These are phyloP conservation scores for Mesoclemmys tuberculata DNA, from an alignment of 2,113 vertebrate species.

Conservation along the genomic window DNA sequence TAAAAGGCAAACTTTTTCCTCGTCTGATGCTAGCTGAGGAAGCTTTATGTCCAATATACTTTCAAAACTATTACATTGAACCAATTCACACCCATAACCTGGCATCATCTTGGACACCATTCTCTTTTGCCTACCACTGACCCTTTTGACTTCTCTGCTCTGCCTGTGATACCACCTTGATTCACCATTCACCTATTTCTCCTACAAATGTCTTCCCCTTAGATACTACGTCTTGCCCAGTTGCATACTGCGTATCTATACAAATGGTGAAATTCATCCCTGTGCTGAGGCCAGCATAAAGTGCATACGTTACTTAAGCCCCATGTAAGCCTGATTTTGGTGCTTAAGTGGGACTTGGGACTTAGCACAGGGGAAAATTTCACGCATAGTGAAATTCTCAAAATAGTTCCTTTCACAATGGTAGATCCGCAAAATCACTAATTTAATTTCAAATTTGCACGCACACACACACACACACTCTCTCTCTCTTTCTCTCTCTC, in stretches of 20 bases:
- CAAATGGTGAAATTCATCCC: neutral
- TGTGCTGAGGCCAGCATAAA: neutral
- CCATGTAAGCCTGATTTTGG: neutral
- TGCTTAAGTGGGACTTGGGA: neutral
- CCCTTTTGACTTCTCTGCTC: neutral
- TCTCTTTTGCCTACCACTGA: constrained; percentile 32
- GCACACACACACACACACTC: constrained; percentile 1
- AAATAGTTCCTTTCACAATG: neutral
- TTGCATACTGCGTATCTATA: neutral
- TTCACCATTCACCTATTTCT: neutral
- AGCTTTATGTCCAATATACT: neutral
- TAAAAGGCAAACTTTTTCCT: neutral
- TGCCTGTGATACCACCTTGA: neutral
- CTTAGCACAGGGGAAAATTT: neutral
- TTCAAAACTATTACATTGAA: neutral
- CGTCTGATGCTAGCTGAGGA: neutral
- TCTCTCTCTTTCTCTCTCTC: too few relatives aligned
- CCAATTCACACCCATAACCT: neutral
- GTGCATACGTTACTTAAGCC: neutral
- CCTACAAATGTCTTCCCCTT: neutral
- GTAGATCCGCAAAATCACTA: neutral
- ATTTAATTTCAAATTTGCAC: neutral
- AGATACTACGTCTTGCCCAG: neutral
- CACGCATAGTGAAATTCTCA: neutral
- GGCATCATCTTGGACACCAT: neutral